phyloP scores from a whole-genome alignment of 2,888 invertebrate species.

The Imbricaverruca yamaguchii region DNA sequence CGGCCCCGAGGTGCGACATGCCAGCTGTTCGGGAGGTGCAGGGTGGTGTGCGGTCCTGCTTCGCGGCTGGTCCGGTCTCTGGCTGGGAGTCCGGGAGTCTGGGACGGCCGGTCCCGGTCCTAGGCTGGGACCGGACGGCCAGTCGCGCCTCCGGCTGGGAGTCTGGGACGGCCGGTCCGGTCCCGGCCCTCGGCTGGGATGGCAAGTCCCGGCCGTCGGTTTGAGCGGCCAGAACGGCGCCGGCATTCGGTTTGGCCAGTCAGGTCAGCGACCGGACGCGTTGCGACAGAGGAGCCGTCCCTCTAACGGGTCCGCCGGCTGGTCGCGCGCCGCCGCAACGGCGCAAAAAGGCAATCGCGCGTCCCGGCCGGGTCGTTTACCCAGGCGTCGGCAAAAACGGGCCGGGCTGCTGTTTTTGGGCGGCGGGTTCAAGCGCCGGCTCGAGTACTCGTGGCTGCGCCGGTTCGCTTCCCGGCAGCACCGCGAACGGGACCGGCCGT shows the following conservation, averaged over 20 bases:
- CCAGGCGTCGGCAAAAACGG: not conserved
- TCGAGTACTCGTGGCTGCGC: not conserved
- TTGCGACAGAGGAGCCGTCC: not conserved
- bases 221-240: not conserved
- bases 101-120: no score
- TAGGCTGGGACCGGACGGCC: no score
- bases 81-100: no score
- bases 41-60: no score
- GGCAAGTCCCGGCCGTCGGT: not conserved
- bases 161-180: not conserved
- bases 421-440: not conserved
- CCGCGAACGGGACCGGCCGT: not conserved
- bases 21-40: no score
- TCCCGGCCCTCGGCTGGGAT: not conserved
- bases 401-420: not conserved
- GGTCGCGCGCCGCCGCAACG: not conserved
- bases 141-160: no score
- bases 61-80: no score
- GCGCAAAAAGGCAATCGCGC: not conserved
- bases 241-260: not conserved
- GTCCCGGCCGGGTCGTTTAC: constrained; percentile 2
- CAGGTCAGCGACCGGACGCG: not conserved
- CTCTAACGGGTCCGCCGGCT: not conserved
- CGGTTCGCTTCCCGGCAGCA: not conserved
- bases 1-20: no score